Conservation (phyloP, 64 coral and sea anemone species). For the Exaiptasia diaphana region DNA sequence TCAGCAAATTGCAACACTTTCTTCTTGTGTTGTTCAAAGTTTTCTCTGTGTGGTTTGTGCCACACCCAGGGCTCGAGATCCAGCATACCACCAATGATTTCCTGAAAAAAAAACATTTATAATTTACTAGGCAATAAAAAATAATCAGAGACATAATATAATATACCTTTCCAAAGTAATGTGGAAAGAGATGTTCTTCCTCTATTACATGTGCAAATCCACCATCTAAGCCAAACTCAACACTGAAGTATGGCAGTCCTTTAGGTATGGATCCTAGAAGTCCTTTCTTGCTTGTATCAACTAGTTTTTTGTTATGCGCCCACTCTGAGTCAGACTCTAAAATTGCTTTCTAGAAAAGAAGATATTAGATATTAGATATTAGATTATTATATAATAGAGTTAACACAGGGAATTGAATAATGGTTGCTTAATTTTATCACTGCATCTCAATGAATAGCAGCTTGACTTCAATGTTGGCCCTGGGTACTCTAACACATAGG, state of each 20-base stretch:
- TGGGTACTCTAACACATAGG: too few relatives aligned
- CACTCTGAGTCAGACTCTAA: conserved; percentile 88
- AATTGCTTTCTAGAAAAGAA: conserved; percentile 82
- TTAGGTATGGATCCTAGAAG: conserved; percentile 72
- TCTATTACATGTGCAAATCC: conserved; percentile 97
- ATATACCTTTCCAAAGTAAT: conserved; percentile 92
- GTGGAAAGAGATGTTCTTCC: conserved; percentile 82
- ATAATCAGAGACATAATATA: not conserved
- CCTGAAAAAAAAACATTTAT: conserved; percentile 31
- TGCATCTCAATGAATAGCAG: too few relatives aligned
- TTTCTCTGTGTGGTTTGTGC: conserved; percentile 84
- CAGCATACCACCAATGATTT: conserved; percentile 96
- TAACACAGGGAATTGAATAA: too few relatives aligned
- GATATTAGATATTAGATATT: too few relatives aligned
- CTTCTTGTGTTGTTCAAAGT: conserved; percentile 92
- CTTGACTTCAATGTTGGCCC: too few relatives aligned
- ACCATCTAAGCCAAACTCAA: conserved; percentile 95
- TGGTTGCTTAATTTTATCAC: too few relatives aligned
- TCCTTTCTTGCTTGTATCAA: conserved; percentile 85
- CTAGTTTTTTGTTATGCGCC: conserved; percentile 87
- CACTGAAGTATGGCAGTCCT: conserved; percentile 87
- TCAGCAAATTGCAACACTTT: conserved; percentile 91
- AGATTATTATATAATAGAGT: too few relatives aligned
- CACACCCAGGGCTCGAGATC: conserved; percentile 83
- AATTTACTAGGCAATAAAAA: not conserved